Conservation (phyloP, 2,113 vertebrate genomes). For the Mustela lutreola region DNA sequence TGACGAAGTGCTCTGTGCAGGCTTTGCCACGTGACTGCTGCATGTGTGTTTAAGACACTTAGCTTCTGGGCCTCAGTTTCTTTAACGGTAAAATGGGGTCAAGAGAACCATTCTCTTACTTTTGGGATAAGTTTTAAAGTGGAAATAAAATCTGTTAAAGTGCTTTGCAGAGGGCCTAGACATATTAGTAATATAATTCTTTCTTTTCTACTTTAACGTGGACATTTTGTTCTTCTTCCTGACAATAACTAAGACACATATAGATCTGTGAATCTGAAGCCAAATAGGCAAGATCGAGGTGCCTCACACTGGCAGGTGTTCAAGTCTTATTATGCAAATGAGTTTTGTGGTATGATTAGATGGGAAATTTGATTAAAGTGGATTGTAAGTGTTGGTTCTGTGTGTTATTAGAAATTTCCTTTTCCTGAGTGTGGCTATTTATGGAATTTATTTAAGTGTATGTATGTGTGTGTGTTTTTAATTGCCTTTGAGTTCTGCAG, state of each 20-base stretch:
- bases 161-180: neutral
- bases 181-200: neutral
- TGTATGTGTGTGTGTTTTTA: constrained; percentile 72
- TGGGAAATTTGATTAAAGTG: constrained; percentile 84
- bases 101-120: neutral
- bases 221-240: neutral
- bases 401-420: constrained; percentile 81
- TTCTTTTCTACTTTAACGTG: neutral
- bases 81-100: neutral
- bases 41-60: neutral
- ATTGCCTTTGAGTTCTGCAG: constrained; percentile 86
- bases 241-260: neutral
- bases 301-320: constrained; percentile 79
- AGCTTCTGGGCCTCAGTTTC: neutral
- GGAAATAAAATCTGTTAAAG: neutral
- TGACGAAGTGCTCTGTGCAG: neutral
- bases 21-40: neutral
- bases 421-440: constrained; percentile 86
- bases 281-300: constrained; percentile 59
- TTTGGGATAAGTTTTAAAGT: constrained; percentile 8
- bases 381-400: constrained; percentile 77
- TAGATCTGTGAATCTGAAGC: constrained; percentile 29
- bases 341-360: constrained; percentile 83
- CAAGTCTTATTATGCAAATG: constrained; percentile 83
- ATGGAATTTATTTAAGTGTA: constrained; percentile 83